Conservation (phyloP, 1,140 invertebrate species). For the Drosophila athabasca region DNA sequence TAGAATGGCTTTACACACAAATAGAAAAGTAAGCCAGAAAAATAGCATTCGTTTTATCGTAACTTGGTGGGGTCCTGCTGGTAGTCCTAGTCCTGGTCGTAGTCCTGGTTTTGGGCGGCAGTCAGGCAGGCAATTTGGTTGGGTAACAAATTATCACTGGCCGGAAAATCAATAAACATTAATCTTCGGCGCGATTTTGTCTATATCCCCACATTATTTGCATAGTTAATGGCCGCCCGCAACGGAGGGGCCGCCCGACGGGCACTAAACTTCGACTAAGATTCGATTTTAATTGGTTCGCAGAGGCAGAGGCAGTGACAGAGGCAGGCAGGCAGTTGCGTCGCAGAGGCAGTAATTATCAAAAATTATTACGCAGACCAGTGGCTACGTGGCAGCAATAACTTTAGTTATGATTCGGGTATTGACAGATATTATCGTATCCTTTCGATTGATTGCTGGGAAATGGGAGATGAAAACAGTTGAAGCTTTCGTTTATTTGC, state of each 20-base stretch:
- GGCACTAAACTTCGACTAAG: conserved; percentile 47
- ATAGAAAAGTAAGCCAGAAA: conserved; percentile 73
- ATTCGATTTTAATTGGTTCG: conserved; percentile 63
- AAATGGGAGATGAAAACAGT: too few relatives aligned
- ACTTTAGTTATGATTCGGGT: not conserved
- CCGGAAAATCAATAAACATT: conserved; percentile 78
- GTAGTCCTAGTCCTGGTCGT: too few relatives aligned
- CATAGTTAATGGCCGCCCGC: conserved; percentile 55
- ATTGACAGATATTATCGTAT: too few relatives aligned
- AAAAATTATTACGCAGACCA: conserved; percentile 29
- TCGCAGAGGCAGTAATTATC: conserved; percentile 53
- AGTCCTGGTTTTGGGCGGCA: not conserved
- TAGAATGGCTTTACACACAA: conserved; percentile 65
- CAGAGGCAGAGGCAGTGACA: not conserved
- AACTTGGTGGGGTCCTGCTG: too few relatives aligned
- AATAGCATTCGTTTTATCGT: conserved; percentile 39
- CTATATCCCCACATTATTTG: conserved; percentile 72
- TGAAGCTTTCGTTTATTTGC: too few relatives aligned
- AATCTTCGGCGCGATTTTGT: conserved; percentile 76
- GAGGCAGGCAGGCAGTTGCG: not conserved
- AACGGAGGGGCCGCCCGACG: conserved; percentile 16
- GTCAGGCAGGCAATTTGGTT: conserved; percentile 28
- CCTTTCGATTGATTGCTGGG: too few relatives aligned
- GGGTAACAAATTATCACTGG: conserved; percentile 62
- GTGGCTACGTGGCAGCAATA: conserved; percentile 1